Conservation (phyloP, 2,113 vertebrate species). For the Camelus bactrianus region DNA sequence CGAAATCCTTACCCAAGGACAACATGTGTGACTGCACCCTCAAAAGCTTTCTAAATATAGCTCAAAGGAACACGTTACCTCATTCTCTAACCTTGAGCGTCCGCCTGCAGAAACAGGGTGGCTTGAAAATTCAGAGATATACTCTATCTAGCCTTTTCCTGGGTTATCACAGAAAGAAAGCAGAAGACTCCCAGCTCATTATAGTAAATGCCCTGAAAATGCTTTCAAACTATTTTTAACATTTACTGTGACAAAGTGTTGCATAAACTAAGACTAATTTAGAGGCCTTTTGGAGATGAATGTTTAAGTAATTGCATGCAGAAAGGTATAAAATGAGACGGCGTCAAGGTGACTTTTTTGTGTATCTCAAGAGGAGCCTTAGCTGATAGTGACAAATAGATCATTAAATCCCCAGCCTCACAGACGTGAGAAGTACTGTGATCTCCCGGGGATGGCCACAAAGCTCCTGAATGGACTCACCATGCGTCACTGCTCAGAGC, state of each 20-base stretch:
- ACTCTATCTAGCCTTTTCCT: background rate
- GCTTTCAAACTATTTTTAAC: slow-evolving; percentile 66
- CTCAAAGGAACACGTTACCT: background rate
- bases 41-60: slow-evolving; percentile 64
- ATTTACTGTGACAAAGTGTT: slow-evolving; percentile 45
- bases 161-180: slow-evolving; percentile 18
- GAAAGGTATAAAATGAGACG: slow-evolving; percentile 37
- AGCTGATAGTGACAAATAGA: slow-evolving; percentile 45
- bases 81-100: slow-evolving; percentile 36
- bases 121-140: slow-evolving; percentile 34
- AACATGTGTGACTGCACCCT: slow-evolving; percentile 6
- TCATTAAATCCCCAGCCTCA: slow-evolving; percentile 29
- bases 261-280: slow-evolving; percentile 51
- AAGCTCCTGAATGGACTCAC: background rate
- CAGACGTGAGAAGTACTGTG: background rate
- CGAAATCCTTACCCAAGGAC: slow-evolving; percentile 53
- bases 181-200: slow-evolving; percentile 12
- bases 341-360: slow-evolving; percentile 44
- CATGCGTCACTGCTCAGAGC: background rate
- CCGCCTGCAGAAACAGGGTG: background rate
- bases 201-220: slow-evolving; percentile 60
- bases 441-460: background rate
- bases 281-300: background rate
- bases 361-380: slow-evolving; percentile 57
- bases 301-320: slow-evolving; percentile 57